Base-by-base conservation (phyloP, 2,797 vertebrate genomes). In the Poecilia gillii region DNA sequence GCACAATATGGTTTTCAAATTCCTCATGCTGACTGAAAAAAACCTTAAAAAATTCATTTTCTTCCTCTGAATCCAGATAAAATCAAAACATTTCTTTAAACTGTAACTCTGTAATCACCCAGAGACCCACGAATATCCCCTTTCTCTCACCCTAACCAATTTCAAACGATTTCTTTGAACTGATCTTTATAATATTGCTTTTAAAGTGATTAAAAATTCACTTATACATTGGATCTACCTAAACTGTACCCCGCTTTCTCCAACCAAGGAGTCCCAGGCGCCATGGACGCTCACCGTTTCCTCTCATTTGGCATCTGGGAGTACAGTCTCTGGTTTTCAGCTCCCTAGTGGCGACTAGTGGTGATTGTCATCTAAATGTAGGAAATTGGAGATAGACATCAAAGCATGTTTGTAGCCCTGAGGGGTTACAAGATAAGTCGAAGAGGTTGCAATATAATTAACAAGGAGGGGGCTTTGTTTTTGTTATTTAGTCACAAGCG, bases 361-460 rank as follows among this genome's bases (percentile, higher is more conserved):
- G 33, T 18, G 87, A 90, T 85, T 79, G 36, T 72, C 28, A 83
- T 83, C 84, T 81, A 14, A 76, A 89, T 59, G 64, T 78, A 76
- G 72, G 78, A 81, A 83, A 53, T 25, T 85, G 72, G 75, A 72
- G 46, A 72, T 55, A 8, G 43, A 66, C 51, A 81, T 86, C 80
- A 87, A 81, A 77, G 80, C 36, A 2, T 41, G 18, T 47, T n/a
- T 53, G 74, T 74, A 39, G 62, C 75, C 75, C 49, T 1, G 1
- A 71, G 71, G 68, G 33, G n/a, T 71, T 16, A 59, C 5, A 31
- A 78, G 66, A 80, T 62, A 25, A 74, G 68, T 45, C 2, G 0
- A 18, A 70, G 77, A 33, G 72, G 55, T 55, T 0, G 6, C 0
- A 3, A 66, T 51, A 75, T 55, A 33, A 80, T 68, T 6, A 81